Evolutionary conservation across 2,113 vertebrate genomes (phyloP).

Genomic region (Uria lomvia): DNA sequence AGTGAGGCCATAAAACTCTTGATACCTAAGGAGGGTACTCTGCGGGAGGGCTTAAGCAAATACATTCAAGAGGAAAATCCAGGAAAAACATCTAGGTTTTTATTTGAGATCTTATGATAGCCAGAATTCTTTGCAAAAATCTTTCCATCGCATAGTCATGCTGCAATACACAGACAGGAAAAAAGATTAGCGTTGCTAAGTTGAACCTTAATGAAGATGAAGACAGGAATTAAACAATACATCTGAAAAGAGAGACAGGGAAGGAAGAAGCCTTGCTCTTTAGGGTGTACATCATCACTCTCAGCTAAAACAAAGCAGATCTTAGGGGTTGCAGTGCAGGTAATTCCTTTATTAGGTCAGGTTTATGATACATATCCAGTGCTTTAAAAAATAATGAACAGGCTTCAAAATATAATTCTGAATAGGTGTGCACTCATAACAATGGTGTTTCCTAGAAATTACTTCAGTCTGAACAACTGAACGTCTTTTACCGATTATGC

Average conservation of each 20-base stretch:
- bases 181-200: not conserved
- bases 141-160: not conserved
- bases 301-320: not conserved
- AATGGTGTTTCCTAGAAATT: not conserved
- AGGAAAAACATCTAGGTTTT: not conserved
- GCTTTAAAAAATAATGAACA: not conserved
- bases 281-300: not conserved
- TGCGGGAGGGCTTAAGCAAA: not conserved
- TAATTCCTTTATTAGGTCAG: not conserved
- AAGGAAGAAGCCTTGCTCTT: not conserved
- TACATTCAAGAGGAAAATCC: not conserved
- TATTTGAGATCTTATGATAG: not conserved
- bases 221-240: not conserved
- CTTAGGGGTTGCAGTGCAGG: not conserved
- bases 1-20: not conserved
- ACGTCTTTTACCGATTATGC: not conserved
- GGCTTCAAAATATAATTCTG: not conserved
- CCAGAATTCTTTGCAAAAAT: not conserved
- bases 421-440: not conserved
- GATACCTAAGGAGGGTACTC: not conserved
- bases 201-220: not conserved
- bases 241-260: not conserved
- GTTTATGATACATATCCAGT: not conserved
- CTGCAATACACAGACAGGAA: not conserved
- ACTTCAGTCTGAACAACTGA: not conserved